Percentiles rank a stretch among this genome's conserved stretches.
phyloP scores from a whole-genome alignment of 2,797 vertebrate genomes.

The Poecilia velifera region DNA sequence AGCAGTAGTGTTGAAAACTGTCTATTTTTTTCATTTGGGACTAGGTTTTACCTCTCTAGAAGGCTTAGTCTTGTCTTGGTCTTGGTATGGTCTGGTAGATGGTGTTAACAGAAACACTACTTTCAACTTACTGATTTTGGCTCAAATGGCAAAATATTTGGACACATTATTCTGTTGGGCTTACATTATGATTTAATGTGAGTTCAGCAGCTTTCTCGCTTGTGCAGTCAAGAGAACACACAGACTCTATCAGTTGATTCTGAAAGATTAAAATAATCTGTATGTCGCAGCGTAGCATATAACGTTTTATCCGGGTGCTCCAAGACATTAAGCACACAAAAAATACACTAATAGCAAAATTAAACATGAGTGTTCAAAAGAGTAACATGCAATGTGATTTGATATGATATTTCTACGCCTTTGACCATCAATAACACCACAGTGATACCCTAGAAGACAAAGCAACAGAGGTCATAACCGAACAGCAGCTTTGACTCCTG shows the following conservation, averaged over 20 bases:
- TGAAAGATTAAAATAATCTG: neutral
- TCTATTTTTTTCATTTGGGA: neutral
- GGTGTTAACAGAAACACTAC: neutral
- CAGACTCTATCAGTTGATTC: neutral
- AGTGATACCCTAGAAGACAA: neutral
- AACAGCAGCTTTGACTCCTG: constrained; percentile 8
- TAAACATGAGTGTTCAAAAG: neutral
- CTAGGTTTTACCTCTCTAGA: neutral
- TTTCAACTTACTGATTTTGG: neutral
- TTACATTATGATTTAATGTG: neutral
- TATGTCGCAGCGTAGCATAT: neutral
- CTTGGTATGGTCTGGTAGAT: neutral
- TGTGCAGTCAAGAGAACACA: neutral
- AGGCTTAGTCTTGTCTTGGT: neutral
- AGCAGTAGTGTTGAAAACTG: neutral
- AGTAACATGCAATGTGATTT: neutral
- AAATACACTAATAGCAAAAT: no score
- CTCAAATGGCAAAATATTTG: neutral
- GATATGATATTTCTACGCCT: neutral
- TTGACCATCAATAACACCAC: neutral
- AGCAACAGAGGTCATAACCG: constrained; percentile 16
- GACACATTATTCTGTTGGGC: neutral
- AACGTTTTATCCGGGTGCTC: neutral
- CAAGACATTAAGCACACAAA: neutral
- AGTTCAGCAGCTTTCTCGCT: neutral